Conservation (phyloP, 2,797 vertebrate genomes). For the Argya squamiceps region DNA sequence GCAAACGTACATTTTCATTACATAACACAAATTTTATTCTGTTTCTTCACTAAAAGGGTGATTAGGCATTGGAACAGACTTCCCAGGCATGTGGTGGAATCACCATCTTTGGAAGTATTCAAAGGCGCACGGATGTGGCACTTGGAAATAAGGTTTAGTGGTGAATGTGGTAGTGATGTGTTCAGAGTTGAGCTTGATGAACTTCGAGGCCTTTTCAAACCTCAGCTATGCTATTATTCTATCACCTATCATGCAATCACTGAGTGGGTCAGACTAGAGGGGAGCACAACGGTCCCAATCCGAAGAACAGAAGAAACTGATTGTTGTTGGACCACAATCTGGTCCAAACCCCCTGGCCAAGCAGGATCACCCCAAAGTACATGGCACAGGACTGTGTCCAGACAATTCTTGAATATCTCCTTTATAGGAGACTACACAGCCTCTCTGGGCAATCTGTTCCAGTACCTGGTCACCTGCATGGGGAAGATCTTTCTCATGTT, state of each 20-base stretch:
- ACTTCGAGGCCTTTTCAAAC: background rate
- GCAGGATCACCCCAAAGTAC: background rate
- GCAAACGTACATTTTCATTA: background rate
- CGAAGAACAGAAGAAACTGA: no score
- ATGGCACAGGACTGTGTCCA: background rate
- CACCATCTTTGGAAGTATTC: background rate
- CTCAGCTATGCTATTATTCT: background rate
- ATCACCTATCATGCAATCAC: background rate
- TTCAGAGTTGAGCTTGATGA: background rate
- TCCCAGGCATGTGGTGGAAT: background rate
- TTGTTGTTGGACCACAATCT: no score
- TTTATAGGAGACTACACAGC: background rate
- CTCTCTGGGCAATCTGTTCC: background rate
- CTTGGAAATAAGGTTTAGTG: background rate
- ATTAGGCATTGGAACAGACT: background rate
- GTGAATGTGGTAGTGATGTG: background rate
- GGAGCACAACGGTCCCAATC: no score
- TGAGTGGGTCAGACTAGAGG: background rate
- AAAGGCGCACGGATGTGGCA: accelerated
- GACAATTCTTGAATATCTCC: background rate
- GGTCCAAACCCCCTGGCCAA: background rate
- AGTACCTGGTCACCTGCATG: background rate
- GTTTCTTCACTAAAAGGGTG: background rate
- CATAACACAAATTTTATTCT: background rate
- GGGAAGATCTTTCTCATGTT: background rate